Percentiles rank a stretch among this genome's conserved stretches.
phyloP scores from a whole-genome alignment of 2,113 vertebrate genomes.

The Corythoichthys haematopterus region DNA sequence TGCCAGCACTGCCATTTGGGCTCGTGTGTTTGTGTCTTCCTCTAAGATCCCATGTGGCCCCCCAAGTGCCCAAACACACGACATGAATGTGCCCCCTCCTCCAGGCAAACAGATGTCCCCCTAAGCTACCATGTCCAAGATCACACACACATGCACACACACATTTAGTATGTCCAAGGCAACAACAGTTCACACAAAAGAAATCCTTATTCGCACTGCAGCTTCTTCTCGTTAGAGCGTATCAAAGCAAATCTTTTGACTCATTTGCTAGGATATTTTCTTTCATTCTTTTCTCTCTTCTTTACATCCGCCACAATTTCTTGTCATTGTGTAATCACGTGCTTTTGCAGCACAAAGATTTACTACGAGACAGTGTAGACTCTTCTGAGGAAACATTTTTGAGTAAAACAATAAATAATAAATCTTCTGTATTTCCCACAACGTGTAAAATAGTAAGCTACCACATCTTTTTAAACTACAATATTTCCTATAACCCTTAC shows the following conservation, averaged over 20 bases:
- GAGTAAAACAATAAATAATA: slow-evolving; percentile 6
- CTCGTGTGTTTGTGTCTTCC: slow-evolving; percentile 33
- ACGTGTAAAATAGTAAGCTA: no score
- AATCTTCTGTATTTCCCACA: not conserved
- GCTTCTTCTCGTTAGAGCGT: not conserved
- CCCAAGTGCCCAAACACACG: slow-evolving; percentile 20
- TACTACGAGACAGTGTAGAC: slow-evolving; percentile 18
- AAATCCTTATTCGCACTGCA: not conserved
- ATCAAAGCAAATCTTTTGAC: not conserved
- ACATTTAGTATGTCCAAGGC: slow-evolving; percentile 7
- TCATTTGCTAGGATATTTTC: not conserved
- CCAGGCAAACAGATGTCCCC: slow-evolving; percentile 71
- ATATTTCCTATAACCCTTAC: no score
- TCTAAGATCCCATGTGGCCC: slow-evolving; percentile 20
- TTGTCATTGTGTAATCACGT: slow-evolving; percentile 3
- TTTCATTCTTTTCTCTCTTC: not conserved
- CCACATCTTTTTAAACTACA: no score
- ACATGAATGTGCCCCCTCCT: slow-evolving; percentile 58
- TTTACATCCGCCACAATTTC: slow-evolving; percentile 8
- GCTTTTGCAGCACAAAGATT: slow-evolving; percentile 11
- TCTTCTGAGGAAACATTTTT: slow-evolving; percentile 2
- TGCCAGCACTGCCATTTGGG: slow-evolving; percentile 37
- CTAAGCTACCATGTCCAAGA: slow-evolving; percentile 29
- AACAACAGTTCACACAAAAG: not conserved
- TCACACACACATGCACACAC: slow-evolving; percentile 14